Conservation (phyloP, 1,140 invertebrate species). For the Drosophila albomicans region DNA sequence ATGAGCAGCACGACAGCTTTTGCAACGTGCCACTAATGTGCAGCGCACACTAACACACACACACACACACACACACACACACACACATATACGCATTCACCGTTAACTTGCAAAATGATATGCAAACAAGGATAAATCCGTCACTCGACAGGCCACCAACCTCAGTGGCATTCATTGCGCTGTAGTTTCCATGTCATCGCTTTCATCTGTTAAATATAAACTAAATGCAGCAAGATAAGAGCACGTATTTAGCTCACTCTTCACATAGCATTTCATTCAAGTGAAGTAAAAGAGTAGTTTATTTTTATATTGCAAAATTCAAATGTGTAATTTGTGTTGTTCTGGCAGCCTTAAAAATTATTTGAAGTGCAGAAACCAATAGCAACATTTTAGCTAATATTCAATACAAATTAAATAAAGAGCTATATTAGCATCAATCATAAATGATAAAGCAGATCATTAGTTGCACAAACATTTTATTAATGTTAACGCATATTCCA, state of each 20-base stretch:
- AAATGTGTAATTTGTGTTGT: no score
- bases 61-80: not conserved
- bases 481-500: no score
- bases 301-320: no score
- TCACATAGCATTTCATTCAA: not conserved
- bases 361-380: no score
- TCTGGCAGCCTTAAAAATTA: no score
- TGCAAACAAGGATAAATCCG: conserved; percentile 83
- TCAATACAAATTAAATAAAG: no score
- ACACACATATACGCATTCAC: conserved; percentile 52
- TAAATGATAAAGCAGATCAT: no score
- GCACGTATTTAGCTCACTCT: not conserved
- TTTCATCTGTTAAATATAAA: conserved; percentile 2
- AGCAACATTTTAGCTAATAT: no score
- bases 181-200: conserved; percentile 17
- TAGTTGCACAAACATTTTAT: no score
- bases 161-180: conserved; percentile 33
- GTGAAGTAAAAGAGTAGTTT: no score
- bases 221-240: not conserved
- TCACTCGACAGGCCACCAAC: conserved; percentile 50
- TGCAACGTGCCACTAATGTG: conserved; percentile 50
- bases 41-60: conserved; percentile 20
- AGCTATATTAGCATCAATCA: no score
- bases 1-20: conserved; percentile 35
- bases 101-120: conserved; percentile 79